Conservation (phyloP, 2,888 invertebrate genomes). For the Scaptomyza tumidula region DNA sequence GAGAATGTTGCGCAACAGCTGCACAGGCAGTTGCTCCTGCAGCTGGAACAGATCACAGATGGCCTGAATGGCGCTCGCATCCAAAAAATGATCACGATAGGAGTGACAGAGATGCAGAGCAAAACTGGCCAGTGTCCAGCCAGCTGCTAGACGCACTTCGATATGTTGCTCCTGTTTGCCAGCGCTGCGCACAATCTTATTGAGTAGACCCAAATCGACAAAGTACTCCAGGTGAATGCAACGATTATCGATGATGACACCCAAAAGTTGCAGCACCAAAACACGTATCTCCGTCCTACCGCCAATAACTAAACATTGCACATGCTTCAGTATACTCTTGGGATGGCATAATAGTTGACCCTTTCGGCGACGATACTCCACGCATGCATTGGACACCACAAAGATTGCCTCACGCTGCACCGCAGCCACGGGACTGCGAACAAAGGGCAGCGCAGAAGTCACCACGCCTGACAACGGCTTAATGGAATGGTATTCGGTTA, state of each 20-base stretch:
- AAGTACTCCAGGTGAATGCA: conserved; percentile 45
- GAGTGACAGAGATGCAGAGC: conserved; percentile 42
- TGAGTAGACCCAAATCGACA: conserved; percentile 32
- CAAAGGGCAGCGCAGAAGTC: conserved; percentile 26
- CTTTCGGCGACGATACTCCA: conserved; percentile 25
- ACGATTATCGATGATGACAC: conserved; percentile 49
- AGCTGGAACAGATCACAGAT: conserved; percentile 41
- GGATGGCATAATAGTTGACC: conserved; percentile 27
- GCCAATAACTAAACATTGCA: conserved; percentile 44
- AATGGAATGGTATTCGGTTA: conserved; percentile 54
- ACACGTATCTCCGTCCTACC: conserved; percentile 29
- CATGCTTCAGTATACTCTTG: conserved; percentile 33
- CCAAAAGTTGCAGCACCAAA: conserved; percentile 39
- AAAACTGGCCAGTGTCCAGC: conserved; percentile 50
- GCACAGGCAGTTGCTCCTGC: conserved; percentile 30
- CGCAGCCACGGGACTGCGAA: conserved; percentile 41
- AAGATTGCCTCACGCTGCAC: conserved; percentile 54
- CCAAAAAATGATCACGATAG: conserved; percentile 30
- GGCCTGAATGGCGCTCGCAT: conserved; percentile 23
- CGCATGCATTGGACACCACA: conserved; percentile 45
- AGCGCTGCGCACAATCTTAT: conserved; percentile 39
- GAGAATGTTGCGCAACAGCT: conserved; percentile 42
- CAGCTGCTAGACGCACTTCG: conserved; percentile 39
- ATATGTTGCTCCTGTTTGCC: conserved; percentile 23
- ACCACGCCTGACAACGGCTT: conserved; percentile 23